Conservation (phyloP, 2,113 vertebrate species). For the Salvelinus alpinus region DNA sequence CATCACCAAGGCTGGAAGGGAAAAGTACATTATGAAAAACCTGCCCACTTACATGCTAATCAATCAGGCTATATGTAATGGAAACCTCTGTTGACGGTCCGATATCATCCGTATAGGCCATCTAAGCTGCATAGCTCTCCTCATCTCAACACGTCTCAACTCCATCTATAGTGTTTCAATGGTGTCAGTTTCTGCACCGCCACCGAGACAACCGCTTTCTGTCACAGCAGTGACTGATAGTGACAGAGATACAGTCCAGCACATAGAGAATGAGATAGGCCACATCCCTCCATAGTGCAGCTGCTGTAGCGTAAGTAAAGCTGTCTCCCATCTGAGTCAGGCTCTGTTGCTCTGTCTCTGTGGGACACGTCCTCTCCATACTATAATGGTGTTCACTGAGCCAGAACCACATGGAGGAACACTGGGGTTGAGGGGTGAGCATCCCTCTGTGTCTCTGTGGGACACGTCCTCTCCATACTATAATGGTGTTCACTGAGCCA, state of each 20-base stretch:
- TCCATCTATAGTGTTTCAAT: neutral
- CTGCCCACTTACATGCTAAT: neutral
- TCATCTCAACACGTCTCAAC: neutral
- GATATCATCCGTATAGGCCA: too few species aligned
- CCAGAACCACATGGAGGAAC: conserved; percentile 36
- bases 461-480: conserved; percentile 7
- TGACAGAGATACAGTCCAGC: conserved; percentile 45
- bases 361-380: conserved; percentile 47
- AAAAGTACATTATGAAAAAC: neutral
- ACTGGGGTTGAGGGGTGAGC: conserved; percentile 22
- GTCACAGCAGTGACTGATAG: conserved; percentile 35
- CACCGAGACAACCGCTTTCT: conserved; percentile 24
- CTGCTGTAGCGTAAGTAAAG: neutral
- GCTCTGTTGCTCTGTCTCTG: conserved; percentile 33
- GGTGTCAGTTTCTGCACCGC: conserved; percentile 1
- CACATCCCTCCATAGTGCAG: conserved; percentile 26
- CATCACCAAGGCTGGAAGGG: neutral
- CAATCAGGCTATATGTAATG: neutral
- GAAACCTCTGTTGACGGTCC: too few species aligned
- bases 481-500: conserved; percentile 54
- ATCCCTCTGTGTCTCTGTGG: conserved; percentile 16
- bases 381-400: conserved; percentile 54
- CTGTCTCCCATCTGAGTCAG: conserved; percentile 51
- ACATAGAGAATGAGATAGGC: conserved; percentile 41
- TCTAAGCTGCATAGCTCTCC: neutral